Conservation (phyloP, 1,140 invertebrate genomes). For the Cydia strobilella region DNA sequence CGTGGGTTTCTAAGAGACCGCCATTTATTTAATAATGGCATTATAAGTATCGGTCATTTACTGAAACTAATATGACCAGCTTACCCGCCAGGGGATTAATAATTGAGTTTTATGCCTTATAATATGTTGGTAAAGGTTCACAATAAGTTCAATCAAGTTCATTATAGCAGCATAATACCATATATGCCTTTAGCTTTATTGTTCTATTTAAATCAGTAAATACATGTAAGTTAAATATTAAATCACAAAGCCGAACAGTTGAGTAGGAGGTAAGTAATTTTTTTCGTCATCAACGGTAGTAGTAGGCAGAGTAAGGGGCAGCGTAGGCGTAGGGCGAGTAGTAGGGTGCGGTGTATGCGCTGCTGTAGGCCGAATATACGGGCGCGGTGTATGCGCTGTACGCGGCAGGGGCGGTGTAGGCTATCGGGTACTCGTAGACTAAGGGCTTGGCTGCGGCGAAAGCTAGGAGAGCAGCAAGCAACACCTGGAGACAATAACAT, state of each 20-base stretch:
- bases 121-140: slow-evolving; percentile 19
- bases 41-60: slow-evolving; percentile 18
- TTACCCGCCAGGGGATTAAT: slow-evolving; percentile 6
- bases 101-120: slow-evolving; percentile 2
- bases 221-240: slow-evolving; percentile 17
- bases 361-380: slow-evolving; percentile 61
- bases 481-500: slow-evolving; percentile 62
- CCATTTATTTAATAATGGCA: slow-evolving; percentile 30
- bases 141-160: slow-evolving; percentile 4
- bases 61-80: slow-evolving; percentile 5
- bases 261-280: not conserved
- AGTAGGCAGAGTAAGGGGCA: slow-evolving; percentile 55
- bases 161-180: slow-evolving; percentile 11
- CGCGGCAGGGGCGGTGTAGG: slow-evolving; percentile 36
- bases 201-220: slow-evolving; percentile 18
- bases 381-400: slow-evolving; percentile 62
- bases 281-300: slow-evolving; percentile 48
- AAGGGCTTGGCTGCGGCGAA: slow-evolving; percentile 77
- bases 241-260: not conserved
- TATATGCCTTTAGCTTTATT: slow-evolving; percentile 15
- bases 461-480: slow-evolving; percentile 77
- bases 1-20: not conserved
- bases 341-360: slow-evolving; percentile 52
- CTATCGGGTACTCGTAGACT: slow-evolving; percentile 61
- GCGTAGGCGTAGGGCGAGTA: slow-evolving; percentile 58